Percentiles rank a stretch among this genome's conserved stretches.
phyloP scores from a whole-genome alignment of 2,888 invertebrate species.

The Oxycera nigricornis region DNA sequence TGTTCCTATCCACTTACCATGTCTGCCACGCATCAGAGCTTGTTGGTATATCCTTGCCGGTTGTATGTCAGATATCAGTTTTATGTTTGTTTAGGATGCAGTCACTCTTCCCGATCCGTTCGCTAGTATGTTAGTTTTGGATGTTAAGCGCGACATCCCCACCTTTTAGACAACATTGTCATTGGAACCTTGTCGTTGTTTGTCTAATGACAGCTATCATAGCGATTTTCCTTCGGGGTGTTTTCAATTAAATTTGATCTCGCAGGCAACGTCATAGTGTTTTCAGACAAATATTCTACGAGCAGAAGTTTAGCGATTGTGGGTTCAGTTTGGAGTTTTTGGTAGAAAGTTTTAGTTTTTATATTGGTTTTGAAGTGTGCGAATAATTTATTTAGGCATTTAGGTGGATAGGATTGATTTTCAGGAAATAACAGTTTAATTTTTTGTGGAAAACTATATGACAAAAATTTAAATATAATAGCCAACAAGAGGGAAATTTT shows the following conservation, averaged over 20 bases:
- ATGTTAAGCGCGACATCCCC: not conserved
- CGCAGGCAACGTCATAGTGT: not conserved
- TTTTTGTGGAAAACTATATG: too few relatives aligned
- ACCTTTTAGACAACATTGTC: not conserved
- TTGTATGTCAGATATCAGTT: slow-evolving; percentile 15
- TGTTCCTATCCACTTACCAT: not conserved
- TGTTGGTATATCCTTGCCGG: not conserved
- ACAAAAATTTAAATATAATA: too few relatives aligned
- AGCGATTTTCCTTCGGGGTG: not conserved
- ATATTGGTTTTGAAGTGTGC: too few relatives aligned
- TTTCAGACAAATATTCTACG: not conserved
- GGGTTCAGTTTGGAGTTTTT: not conserved
- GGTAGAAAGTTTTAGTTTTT: not conserved
- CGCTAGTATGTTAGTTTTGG: not conserved
- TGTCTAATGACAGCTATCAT: slow-evolving; percentile 31
- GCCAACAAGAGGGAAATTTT: too few relatives aligned
- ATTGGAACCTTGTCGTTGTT: slow-evolving; percentile 12
- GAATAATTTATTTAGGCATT: too few relatives aligned
- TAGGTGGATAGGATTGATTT: too few relatives aligned
- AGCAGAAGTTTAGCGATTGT: not conserved
- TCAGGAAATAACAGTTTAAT: too few relatives aligned
- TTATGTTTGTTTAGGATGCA: slow-evolving; percentile 32
- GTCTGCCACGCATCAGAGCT: not conserved
- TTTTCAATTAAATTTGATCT: slow-evolving; percentile 38
- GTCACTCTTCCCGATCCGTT: not conserved